Conservation (phyloP, 2,888 invertebrate genomes). For the Polia nebulosa region DNA sequence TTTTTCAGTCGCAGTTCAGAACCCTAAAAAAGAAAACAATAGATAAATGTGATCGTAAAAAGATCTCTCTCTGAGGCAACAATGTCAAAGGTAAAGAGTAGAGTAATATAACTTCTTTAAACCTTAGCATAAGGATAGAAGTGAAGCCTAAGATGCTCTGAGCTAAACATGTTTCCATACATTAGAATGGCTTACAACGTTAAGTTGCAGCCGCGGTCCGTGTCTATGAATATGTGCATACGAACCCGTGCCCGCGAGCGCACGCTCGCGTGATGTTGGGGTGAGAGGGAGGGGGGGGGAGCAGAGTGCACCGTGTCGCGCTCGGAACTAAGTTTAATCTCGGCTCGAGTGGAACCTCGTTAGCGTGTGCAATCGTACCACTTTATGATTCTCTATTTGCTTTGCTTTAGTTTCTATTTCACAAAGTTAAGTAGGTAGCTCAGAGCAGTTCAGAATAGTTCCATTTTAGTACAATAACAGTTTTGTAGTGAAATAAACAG, state of each 20-base stretch:
- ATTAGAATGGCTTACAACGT: constrained; percentile 10
- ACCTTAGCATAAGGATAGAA: not conserved
- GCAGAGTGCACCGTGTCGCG: not conserved
- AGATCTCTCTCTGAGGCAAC: not conserved
- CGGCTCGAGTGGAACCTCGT: constrained; percentile 41
- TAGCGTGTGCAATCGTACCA: constrained; percentile 36
- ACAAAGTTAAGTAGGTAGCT: constrained; percentile 22
- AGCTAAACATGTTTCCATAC: constrained; percentile 2
- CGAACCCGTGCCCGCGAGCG: not conserved
- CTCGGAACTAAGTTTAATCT: constrained; percentile 22
- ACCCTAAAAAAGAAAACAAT: too few relatives aligned
- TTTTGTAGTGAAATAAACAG: constrained; percentile 18
- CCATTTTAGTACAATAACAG: not conserved
- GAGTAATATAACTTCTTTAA: too few relatives aligned
- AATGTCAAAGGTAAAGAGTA: not conserved
- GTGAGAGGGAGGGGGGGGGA: too few relatives aligned
- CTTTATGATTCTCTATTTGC: constrained; percentile 40
- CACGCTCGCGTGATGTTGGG: not conserved
- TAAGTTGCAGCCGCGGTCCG: not conserved
- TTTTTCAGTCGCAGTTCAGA: too few relatives aligned
- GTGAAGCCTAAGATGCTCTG: not conserved
- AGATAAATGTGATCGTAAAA: too few relatives aligned
- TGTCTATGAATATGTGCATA: constrained; percentile 26
- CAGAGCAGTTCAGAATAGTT: not conserved
- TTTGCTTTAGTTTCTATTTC: constrained; percentile 47